phyloP scores from a whole-genome alignment of 2,797 vertebrate species.

The Pantherophis alleghaniensis region DNA sequence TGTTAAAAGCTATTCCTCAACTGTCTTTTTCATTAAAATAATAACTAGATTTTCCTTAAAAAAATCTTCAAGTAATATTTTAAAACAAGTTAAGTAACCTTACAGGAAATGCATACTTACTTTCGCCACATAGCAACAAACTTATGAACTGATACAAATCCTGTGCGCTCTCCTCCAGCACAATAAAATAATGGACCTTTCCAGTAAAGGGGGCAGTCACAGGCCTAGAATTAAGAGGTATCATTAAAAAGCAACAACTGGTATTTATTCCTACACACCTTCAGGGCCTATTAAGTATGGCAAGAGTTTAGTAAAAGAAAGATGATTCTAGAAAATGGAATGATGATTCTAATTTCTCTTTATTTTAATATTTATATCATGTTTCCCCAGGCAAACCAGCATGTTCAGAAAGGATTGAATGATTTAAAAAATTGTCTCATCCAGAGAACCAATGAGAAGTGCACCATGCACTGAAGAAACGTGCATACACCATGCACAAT shows the following conservation, averaged over 20 bases:
- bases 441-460: neutral
- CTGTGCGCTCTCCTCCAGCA: constrained; percentile 91
- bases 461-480: neutral
- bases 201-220: constrained; percentile 94
- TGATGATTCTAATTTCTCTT: neutral
- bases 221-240: constrained; percentile 76
- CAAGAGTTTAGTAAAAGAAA: neutral
- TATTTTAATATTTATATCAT: neutral
- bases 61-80: neutral
- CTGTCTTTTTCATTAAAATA: neutral
- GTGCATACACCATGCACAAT: neutral
- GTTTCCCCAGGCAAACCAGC: neutral
- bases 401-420: neutral
- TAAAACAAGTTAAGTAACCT: neutral
- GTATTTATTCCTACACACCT: constrained; percentile 17
- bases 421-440: neutral
- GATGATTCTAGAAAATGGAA: neutral
- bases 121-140: constrained; percentile 97
- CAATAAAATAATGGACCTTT: constrained; percentile 91
- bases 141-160: constrained; percentile 93
- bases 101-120: constrained; percentile 75
- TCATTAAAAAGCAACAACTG: constrained; percentile 15
- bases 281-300: constrained; percentile 5
- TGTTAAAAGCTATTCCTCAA: neutral
- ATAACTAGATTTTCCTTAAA: neutral